A percentile compares a stretch with the other conserved stretches of the same genome.
Evolutionary conservation across 2,888 invertebrate species (phyloP).

Genomic region (Acleris sparsana): DNA sequence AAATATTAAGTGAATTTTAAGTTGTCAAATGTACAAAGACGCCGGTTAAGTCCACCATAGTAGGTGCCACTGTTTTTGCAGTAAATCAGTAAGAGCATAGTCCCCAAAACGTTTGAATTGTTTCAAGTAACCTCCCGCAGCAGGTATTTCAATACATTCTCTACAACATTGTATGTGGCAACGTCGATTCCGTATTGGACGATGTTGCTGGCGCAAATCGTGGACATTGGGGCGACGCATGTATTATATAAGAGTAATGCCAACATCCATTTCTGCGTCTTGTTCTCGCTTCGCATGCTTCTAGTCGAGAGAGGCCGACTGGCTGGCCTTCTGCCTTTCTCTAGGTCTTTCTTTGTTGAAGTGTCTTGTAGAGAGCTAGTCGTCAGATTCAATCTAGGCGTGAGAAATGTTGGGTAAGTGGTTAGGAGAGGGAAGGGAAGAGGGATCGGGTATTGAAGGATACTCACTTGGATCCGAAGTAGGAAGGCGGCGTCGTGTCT

Average conservation of each 20-base stretch:
- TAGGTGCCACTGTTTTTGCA: too few relatives aligned
- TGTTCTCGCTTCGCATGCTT: constrained; percentile 43
- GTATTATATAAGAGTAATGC: constrained; percentile 72
- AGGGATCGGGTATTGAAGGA: neutral
- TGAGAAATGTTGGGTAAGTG: constrained; percentile 11
- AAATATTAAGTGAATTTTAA: too few relatives aligned
- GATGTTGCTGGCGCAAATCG: constrained; percentile 70
- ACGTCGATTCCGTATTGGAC: constrained; percentile 73
- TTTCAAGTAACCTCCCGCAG: constrained; percentile 65
- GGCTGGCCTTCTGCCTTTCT: constrained; percentile 40
- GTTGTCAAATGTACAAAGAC: constrained; percentile 14
- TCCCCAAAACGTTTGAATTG: constrained; percentile 49
- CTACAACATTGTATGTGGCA: constrained; percentile 69
- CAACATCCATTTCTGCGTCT: constrained; percentile 70
- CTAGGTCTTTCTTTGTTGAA: neutral
- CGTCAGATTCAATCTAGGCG: constrained; percentile 20
- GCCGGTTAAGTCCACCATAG: neutral
- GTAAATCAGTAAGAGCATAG: constrained; percentile 71
- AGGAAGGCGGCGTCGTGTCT: constrained; percentile 63
- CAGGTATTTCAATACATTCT: constrained; percentile 61
- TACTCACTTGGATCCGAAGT: constrained; percentile 69
- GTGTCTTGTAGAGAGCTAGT: constrained; percentile 15
- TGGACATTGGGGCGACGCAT: constrained; percentile 73
- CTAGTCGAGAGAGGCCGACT: constrained; percentile 42
- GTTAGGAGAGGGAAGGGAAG: neutral